Base-by-base conservation (phyloP, 2,888 invertebrate species). In the Leuctra nigra region DNA sequence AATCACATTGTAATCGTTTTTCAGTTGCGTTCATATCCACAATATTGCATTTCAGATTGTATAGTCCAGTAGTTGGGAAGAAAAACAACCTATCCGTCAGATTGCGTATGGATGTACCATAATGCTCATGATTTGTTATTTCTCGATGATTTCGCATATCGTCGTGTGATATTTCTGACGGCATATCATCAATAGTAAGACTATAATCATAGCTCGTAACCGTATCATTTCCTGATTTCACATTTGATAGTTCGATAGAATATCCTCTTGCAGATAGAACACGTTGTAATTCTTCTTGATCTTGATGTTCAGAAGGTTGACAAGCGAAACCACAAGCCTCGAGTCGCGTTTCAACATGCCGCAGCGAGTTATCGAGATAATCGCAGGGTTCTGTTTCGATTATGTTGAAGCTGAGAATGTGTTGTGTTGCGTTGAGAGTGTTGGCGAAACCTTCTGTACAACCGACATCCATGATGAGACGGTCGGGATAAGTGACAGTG, bases 401-500 rank as follows among this genome's bases (percentile, higher is more conserved):
- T 13, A 64, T 20, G 22, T 59, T 54, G 13, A 61, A 38, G 33
- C 22, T 29, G 50, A 50, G 50, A 14, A n/a, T 35, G n/a, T 44
- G n/a, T 9, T 33, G 25, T 4, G 55, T 29, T 13, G 35, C 14
- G 29, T 25, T 20, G 36, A 46, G 46, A 2, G 35, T 53, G 20
- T 59, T 54, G 56, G 38, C 48, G 47, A 56, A 55, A 46, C 16
- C 35, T 65, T 63, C 11, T 63, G 59, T 39, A 62, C 86, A 86
- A 3, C 76, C 72, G 25, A 82, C 67, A 35, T 82, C 75, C 63
- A 86, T 72, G 61, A 83, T 77, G 14, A 81, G 75, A 46, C 75
- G 71, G 2, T 79, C 74, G 4, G 86, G 86, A 66, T 81, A 83
- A 11, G 78, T 78, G 44, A 84, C 74, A 0, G 79, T 83, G 63